Base-by-base conservation (phyloP, 2,888 invertebrate genomes). In the Tinea semifulvella region DNA sequence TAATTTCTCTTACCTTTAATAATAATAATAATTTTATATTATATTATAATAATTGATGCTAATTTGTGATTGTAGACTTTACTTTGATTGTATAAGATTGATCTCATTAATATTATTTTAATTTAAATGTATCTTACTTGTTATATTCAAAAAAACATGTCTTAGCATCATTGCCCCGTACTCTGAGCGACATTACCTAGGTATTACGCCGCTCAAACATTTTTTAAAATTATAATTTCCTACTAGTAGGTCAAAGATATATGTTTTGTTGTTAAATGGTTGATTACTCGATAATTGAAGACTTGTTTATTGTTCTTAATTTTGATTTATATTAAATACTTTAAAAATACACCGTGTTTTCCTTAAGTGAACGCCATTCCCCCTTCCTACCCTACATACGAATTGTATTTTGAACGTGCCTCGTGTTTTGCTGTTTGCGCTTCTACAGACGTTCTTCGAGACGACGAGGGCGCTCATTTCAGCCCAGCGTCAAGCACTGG, bases 241-340 rank as follows among this genome's bases (percentile, higher is more conserved):
- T 50, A 49, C 43, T 49, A 45, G 44, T 46, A 46, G 27, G 38
- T 46, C 39, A 47, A 46, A 47, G 44, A 45, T 47, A 20, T 42
- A 45, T 42, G 31, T 40, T 45, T 49, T 50, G 31, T 40, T 48
- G 47, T 52, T 52, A 46, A 50, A 52, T 31, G 48, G 49, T 50
- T 50, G 45, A 46, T 48, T 52, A 48, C 45, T 48, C 25, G 25
- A 51, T 51, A 49, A 44, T 50, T 48, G 46, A 48, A 52, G 38
- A 47, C 28, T 49, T 22, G 5, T 44, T 36, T 22, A 16, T 46
- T 47, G n/a, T 48, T 48, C 39, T 25, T 48, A 47, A 48, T 49
- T 51, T 51, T 47, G 47, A 51, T 49, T 45, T 50, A 48, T 42
- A 50, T 36, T 44, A 47, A 49, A 45, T 43, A 46, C 39, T 50